These are phyloP conservation scores for Setipinna tenuifilis DNA, from an alignment of 2,797 vertebrate genomes.

Conservation along the genomic window DNA sequence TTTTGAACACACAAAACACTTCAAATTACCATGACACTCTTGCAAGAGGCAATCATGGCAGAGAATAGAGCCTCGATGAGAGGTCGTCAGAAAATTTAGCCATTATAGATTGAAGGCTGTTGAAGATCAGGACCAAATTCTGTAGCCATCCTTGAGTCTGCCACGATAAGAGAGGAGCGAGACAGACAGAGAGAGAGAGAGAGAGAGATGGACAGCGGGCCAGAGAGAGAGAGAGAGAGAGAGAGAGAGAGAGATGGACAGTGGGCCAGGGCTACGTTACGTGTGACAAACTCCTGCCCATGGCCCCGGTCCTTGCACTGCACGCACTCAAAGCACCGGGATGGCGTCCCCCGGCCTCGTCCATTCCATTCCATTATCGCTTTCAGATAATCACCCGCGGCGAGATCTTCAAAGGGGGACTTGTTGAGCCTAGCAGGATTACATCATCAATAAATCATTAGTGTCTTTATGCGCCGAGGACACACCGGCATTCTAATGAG, in stretches of 20 bases:
- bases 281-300: background rate
- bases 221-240: background rate
- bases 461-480: slow-evolving; percentile 63
- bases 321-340: background rate
- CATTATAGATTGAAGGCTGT: background rate
- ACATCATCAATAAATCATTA: slow-evolving; percentile 72
- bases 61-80: slow-evolving; percentile 59
- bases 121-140: background rate
- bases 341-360: background rate
- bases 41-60: slow-evolving; percentile 65
- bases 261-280: background rate
- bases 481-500: slow-evolving; percentile 62
- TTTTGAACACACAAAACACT: slow-evolving; percentile 63
- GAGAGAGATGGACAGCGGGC: too few relatives aligned
- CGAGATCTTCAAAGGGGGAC: slow-evolving; percentile 67
- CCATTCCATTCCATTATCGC: slow-evolving; percentile 38
- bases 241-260: too few relatives aligned
- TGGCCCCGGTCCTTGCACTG: background rate
- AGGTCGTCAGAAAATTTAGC: slow-evolving; percentile 23
- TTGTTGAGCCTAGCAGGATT: slow-evolving; percentile 63
- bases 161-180: background rate
- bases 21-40: slow-evolving; percentile 56
- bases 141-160: background rate
- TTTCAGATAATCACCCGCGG: slow-evolving; percentile 60
- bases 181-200: background rate